Conservation (phyloP, 53 echinoderm and acorn worm species). For the Echinometra lucunter region DNA sequence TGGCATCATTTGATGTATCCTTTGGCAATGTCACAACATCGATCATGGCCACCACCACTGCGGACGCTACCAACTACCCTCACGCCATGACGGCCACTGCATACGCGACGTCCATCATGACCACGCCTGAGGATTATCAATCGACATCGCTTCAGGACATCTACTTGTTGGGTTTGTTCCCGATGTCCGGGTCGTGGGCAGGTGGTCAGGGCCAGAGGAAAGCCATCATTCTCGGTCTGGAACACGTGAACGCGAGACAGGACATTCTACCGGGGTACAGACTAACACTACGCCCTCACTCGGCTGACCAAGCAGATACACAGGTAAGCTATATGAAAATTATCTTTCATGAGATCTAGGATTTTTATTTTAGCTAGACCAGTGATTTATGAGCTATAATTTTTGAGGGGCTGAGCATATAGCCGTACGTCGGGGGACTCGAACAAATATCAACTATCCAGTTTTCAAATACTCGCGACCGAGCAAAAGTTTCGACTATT, state of each 20-base stretch:
- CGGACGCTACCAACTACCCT: conserved; percentile 24
- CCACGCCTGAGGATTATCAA: not conserved
- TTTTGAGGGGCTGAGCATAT: too few relatives aligned
- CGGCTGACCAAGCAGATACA: conserved; percentile 69
- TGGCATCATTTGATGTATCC: not conserved
- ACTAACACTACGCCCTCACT: conserved; percentile 67
- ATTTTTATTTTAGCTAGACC: too few relatives aligned
- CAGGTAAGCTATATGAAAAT: conserved; percentile 64
- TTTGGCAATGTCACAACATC: conserved; percentile 3
- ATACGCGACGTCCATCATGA: not conserved
- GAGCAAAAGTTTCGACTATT: too few relatives aligned
- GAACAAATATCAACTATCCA: too few relatives aligned
- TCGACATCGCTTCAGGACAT: conserved; percentile 24
- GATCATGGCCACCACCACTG: not conserved
- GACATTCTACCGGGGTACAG: conserved; percentile 76
- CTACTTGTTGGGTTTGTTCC: conserved; percentile 80
- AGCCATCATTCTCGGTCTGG: conserved; percentile 76
- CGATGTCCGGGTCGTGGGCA: conserved; percentile 86
- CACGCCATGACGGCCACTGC: not conserved
- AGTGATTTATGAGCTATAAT: too few relatives aligned
- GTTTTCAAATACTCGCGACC: too few relatives aligned
- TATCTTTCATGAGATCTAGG: not conserved
- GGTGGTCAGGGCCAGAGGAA: conserved; percentile 82
- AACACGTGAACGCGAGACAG: conserved; percentile 73
- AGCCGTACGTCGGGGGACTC: too few relatives aligned